Base-by-base conservation (phyloP, 2,888 invertebrate species). In the Drosophila setosimentum region DNA sequence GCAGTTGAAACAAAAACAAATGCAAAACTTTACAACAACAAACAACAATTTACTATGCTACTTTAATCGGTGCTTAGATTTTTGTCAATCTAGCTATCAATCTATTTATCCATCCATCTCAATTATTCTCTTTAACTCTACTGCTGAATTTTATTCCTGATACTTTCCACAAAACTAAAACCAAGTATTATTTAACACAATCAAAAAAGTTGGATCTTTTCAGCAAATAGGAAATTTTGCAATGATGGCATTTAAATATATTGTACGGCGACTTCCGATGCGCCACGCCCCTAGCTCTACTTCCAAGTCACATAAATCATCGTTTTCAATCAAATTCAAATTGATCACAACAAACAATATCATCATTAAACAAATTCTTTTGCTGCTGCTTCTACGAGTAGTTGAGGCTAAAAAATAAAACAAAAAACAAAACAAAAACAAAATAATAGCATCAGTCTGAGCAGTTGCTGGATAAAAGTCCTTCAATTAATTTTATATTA, bases 151-250 rank as follows among this genome's bases (percentile, higher is more conserved):
- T 86, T 78, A 54, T 64, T 80, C 77, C 68, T 76, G 62, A 45
- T 65, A 80, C 76, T 82, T 82, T 80, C 68, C 80, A 78, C 75
- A 74, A 61, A 61, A 21, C 54, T 55, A 35, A 60, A 54, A 35
- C 80, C 80, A 89, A 85, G 90, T 89, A 86, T 86, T 89, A 89
- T 86, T 85, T 89, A 76, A 80, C 59, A 76, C 88, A 87, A 89
- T 88, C 86, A 85, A 79, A 50, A 53, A 68, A 45, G 72, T 76
- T 78, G 51, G 62, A 74, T 76, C 24, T 79, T 77, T 76, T 76
- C 76, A 75, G 77, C 65, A 64, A 71, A 48, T 54, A 60, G 50
- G 35, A 68, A 75, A 83, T 77, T 75, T 83, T 85, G 63, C 80
- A 85, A 83, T 85, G 83, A 87, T 89, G 90, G 85, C 85, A 85